Evolutionary conservation across 2,888 invertebrate genomes (phyloP).

Genomic region (Lepidonotus clava): DNA sequence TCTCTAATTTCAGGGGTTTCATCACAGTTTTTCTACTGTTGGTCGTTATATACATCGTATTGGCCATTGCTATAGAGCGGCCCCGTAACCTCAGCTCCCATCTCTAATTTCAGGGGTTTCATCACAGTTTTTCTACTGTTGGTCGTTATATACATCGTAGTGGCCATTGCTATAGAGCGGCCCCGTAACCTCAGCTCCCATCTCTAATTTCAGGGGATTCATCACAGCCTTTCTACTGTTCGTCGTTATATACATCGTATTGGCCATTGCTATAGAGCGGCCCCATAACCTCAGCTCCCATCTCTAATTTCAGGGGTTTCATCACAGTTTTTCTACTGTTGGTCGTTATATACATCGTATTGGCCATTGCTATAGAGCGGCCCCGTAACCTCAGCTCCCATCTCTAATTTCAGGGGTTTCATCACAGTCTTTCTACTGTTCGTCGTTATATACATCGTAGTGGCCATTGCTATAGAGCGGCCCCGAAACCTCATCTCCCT

Average conservation of each 20-base stretch:
- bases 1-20: too few species aligned
- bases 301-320: background rate
- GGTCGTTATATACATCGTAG: too few species aligned
- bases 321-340: background rate
- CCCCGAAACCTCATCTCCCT: slow-evolving; percentile 22
- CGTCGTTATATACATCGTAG: slow-evolving; percentile 21
- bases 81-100: too few species aligned
- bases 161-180: background rate
- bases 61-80: too few species aligned
- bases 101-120: too few species aligned
- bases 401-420: background rate
- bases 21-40: too few species aligned
- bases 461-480: slow-evolving; percentile 7
- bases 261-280: background rate
- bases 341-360: background rate
- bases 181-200: background rate
- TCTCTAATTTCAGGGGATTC: background rate
- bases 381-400: background rate
- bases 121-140: too few species aligned
- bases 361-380: background rate
- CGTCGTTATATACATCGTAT: too few species aligned
- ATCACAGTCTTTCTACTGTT: background rate
- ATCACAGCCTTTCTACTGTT: too few species aligned
- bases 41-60: too few species aligned
- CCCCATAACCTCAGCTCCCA: background rate